phyloP scores from a whole-genome alignment of 2,113 vertebrate species.

The Podilymbus podiceps region DNA sequence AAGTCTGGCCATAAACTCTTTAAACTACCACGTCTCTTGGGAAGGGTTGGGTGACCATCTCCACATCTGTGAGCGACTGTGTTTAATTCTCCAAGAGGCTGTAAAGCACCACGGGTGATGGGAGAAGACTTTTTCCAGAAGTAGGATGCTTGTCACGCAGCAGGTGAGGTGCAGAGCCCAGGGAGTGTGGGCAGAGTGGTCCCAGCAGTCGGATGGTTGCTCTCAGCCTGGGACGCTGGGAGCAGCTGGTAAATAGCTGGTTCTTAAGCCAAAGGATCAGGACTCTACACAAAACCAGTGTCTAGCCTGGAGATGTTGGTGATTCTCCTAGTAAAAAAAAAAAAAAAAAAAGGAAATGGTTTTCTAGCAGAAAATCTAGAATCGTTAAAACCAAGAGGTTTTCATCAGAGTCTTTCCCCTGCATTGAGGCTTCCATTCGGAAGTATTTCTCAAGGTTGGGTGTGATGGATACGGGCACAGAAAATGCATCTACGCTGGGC shows the following conservation, averaged over 20 bases:
- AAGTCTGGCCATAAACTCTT: conserved; percentile 9
- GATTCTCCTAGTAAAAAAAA: not conserved
- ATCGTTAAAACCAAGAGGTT: not conserved
- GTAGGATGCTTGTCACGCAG: not conserved
- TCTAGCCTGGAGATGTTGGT: not conserved
- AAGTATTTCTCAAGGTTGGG: not conserved
- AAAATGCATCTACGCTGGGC: not conserved
- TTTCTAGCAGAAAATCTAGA: not conserved
- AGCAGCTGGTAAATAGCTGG: not conserved
- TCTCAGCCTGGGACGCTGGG: not conserved
- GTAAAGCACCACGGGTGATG: not conserved
- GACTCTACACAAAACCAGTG: not conserved
- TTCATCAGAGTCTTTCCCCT: not conserved
- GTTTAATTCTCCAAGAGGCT: not conserved
- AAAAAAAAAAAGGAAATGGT: not conserved
- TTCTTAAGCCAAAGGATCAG: not conserved
- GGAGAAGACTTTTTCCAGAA: not conserved
- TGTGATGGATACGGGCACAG: not conserved
- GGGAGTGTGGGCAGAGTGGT: fast-evolving
- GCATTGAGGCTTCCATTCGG: not conserved
- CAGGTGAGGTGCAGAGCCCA: fast-evolving
- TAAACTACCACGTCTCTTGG: not conserved
- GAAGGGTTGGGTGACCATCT: not conserved
- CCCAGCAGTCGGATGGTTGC: not conserved
- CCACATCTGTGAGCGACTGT: not conserved